Conservation (phyloP, 1,140 invertebrate species). For the Ganaspis sp. region DNA sequence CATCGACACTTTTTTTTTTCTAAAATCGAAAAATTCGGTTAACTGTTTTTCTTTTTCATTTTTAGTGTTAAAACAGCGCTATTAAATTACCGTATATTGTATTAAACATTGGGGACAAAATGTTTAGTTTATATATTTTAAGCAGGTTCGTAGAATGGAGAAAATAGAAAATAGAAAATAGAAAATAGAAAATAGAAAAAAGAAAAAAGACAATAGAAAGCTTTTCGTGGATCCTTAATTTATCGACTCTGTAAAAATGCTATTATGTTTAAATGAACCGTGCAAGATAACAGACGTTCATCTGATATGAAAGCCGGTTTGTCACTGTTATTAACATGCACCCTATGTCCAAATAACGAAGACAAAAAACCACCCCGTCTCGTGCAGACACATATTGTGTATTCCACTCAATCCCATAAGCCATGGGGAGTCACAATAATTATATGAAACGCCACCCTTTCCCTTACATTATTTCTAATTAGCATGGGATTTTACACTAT, state of each 20-base stretch:
- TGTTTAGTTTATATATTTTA: background rate
- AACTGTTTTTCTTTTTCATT: background rate
- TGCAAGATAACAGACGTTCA: slow-evolving; percentile 10
- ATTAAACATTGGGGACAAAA: background rate
- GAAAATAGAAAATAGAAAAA: background rate
- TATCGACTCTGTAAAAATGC: slow-evolving; percentile 18
- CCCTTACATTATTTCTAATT: slow-evolving; percentile 49
- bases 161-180: background rate
- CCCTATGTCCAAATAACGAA: slow-evolving; percentile 31
- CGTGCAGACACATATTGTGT: slow-evolving; percentile 45
- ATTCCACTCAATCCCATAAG: slow-evolving; percentile 50
- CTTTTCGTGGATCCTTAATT: slow-evolving; percentile 7
- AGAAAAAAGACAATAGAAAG: background rate
- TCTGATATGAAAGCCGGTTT: slow-evolving; percentile 22
- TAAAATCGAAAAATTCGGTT: background rate
- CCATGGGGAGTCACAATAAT: slow-evolving; percentile 55
- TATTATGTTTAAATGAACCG: background rate
- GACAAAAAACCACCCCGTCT: slow-evolving; percentile 47
- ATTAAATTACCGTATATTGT: too few species aligned
- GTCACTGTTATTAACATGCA: slow-evolving; percentile 42
- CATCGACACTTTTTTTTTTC: background rate
- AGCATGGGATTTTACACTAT: slow-evolving; percentile 49
- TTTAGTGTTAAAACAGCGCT: background rate
- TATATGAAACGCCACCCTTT: slow-evolving; percentile 50
- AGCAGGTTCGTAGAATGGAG: background rate